These are phyloP conservation scores for Nesidiocoris tenuis DNA, from an alignment of 2,888 invertebrate genomes.

Conservation along the genomic window DNA sequence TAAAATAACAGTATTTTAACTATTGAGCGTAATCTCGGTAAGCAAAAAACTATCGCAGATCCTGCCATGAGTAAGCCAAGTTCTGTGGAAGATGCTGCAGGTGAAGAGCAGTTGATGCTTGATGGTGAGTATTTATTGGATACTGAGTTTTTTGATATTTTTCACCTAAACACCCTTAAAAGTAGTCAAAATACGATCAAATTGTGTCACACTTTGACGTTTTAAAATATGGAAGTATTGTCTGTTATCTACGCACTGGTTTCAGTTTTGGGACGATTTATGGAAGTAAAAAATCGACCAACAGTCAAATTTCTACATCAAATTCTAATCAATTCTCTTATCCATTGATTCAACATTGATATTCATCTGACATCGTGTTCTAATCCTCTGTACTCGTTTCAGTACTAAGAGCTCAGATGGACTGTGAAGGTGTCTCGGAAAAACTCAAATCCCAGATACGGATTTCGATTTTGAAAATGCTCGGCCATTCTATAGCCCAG, in stretches of 20 bases:
- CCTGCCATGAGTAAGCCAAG: conserved; percentile 28
- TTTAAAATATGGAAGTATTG: no score
- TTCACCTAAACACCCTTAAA: no score
- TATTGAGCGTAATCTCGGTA: no score
- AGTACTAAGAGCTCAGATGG: conserved; percentile 41
- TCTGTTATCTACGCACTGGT: no score
- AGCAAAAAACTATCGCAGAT: no score
- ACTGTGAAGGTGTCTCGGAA: conserved; percentile 42
- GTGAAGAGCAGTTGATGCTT: conserved; percentile 28
- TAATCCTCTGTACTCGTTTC: neutral
- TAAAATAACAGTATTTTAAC: no score
- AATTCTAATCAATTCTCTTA: no score
- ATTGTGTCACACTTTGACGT: no score
- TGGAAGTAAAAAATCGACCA: neutral
- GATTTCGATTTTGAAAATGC: conserved; percentile 42
- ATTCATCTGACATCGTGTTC: no score
- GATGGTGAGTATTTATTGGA: conserved; percentile 9
- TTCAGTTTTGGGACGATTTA: neutral
- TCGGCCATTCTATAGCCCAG: conserved; percentile 42
- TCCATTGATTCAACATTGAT: no score
- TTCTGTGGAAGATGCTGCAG: conserved; percentile 10
- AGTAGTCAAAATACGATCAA: no score
- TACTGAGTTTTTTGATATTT: conserved; percentile 1
- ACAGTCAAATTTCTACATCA: no score
- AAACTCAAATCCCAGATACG: conserved; percentile 45